A percentile compares a stretch with the other conserved stretches of the same genome.
Evolutionary conservation across 1,140 invertebrate species (phyloP).

Genomic region (Caenorhabditis elegans): WBcel235 BX284605.5:6279001-6279500

Average conservation of each 20-base stretch:
- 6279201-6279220: slow-evolving; percentile 47
- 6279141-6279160: slow-evolving; percentile 38
- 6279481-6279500: slow-evolving; percentile 23
- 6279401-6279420: slow-evolving; percentile 48
- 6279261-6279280: slow-evolving; percentile 33
- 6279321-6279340: slow-evolving; percentile 49
- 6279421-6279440: slow-evolving; percentile 53
- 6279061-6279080: not conserved
- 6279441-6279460: slow-evolving; percentile 21
- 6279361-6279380: slow-evolving; percentile 37
- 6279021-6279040: not conserved
- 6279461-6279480: slow-evolving; percentile 45
- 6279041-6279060: not conserved
- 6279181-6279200: not conserved
- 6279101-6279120: too few species aligned
- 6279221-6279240: slow-evolving; percentile 47
- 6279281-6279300: not conserved
- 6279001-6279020: not conserved
- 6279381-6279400: slow-evolving; percentile 40
- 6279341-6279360: not conserved
- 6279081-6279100: not conserved
- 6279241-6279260: slow-evolving; percentile 49
- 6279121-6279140: slow-evolving; percentile 39
- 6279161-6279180: not conserved
- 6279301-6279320: slow-evolving; percentile 52